A percentile compares a stretch with the other conserved stretches of the same genome.
Conservation (phyloP, 1,140 invertebrate species). For the Drosophila trapezifrons region DNA sequence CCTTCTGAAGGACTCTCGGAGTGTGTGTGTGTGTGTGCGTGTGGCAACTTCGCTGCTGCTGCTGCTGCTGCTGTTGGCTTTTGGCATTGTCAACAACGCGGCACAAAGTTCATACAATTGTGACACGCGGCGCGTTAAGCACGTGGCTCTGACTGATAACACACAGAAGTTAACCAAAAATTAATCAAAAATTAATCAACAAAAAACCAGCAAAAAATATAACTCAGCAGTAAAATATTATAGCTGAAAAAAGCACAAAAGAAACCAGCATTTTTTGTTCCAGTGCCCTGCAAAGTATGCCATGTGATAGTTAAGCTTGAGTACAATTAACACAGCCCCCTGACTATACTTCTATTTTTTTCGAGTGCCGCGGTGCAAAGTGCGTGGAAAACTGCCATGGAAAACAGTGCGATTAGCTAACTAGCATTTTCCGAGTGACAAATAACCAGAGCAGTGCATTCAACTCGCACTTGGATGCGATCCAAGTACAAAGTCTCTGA, state of each 20-base stretch:
- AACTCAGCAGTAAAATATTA: not conserved
- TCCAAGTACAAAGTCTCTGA: conserved; percentile 13
- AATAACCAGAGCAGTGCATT: conserved; percentile 39
- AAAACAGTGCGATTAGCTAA: conserved; percentile 37
- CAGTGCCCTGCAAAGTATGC: conserved; percentile 2
- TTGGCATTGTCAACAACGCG: conserved; percentile 76
- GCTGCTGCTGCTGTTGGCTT: conserved; percentile 54
- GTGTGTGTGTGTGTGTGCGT: conserved; percentile 49
- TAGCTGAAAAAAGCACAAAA: not conserved
- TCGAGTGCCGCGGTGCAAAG: conserved; percentile 11
- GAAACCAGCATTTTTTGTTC: conserved; percentile 16
- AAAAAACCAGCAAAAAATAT: not conserved
- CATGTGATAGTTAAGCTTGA: conserved; percentile 6
- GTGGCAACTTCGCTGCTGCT: conserved; percentile 50
- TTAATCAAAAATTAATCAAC: conserved; percentile 3
- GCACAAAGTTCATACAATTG: conserved; percentile 78
- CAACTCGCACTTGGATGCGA: conserved; percentile 34
- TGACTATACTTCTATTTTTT: conserved; percentile 9
- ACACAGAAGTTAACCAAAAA: not conserved
- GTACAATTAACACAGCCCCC: not conserved
- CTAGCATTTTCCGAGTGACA: conserved; percentile 18
- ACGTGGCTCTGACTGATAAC: conserved; percentile 79
- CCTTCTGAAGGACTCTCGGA: conserved; percentile 17
- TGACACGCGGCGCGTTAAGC: conserved; percentile 81
- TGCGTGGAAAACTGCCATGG: conserved; percentile 1